Percentiles rank a stretch among this genome's conserved stretches.
phyloP scores from a whole-genome alignment of 2,888 invertebrate genomes.

The Megastigmus dorsalis region DNA sequence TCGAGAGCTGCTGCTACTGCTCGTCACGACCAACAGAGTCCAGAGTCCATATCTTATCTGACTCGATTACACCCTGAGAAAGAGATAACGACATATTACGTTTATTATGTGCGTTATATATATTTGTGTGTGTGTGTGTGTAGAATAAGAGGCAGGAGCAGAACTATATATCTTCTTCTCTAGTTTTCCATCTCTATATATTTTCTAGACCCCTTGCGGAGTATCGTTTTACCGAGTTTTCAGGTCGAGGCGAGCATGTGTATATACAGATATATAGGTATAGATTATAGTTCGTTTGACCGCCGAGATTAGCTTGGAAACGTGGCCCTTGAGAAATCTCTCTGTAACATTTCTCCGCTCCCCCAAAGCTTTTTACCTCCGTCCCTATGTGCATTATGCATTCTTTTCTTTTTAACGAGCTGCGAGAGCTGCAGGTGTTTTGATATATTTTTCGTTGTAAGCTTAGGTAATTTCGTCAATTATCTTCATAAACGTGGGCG shows the following conservation, averaged over 20 bases:
- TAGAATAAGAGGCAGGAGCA: background rate
- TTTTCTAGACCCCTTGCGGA: background rate
- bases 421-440: too few relatives aligned
- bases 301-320: slow-evolving; percentile 1
- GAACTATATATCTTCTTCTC: too few relatives aligned
- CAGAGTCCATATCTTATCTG: slow-evolving; percentile 44
- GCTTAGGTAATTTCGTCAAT: too few relatives aligned
- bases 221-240: background rate
- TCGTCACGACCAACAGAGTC: too few relatives aligned
- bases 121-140: background rate
- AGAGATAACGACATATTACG: slow-evolving; percentile 21
- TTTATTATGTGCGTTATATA: background rate
- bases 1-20: too few relatives aligned
- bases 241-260: background rate
- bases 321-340: slow-evolving; percentile 27
- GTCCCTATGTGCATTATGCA: too few relatives aligned
- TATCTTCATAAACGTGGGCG: too few relatives aligned
- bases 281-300: slow-evolving; percentile 7
- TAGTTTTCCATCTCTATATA: too few relatives aligned
- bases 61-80: slow-evolving; percentile 23
- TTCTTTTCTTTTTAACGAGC: too few relatives aligned
- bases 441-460: too few relatives aligned
- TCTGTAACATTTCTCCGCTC: slow-evolving; percentile 16
- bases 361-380: too few relatives aligned
- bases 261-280: too few relatives aligned